Evolutionary conservation across 2,113 vertebrate genomes (phyloP).

Genomic region (Ursus arctos): DNA sequence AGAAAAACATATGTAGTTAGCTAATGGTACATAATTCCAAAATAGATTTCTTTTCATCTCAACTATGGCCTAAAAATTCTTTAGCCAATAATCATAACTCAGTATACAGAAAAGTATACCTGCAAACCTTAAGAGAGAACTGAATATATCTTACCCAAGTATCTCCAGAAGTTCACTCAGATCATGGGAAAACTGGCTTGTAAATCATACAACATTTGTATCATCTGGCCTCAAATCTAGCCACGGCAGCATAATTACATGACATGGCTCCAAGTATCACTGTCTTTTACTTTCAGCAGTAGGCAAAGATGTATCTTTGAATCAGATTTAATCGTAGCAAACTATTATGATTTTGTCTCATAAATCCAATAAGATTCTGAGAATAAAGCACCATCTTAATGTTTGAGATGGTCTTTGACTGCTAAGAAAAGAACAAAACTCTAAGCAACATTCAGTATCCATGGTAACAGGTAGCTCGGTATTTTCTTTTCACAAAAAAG

Average conservation of each 20-base stretch:
- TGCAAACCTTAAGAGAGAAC: slow-evolving; percentile 8
- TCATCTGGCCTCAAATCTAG: background rate
- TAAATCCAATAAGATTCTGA: slow-evolving; percentile 38
- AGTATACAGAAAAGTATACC: background rate
- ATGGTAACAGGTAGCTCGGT: slow-evolving; percentile 69
- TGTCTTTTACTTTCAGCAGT: slow-evolving; percentile 57
- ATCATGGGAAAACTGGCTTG: slow-evolving; percentile 52
- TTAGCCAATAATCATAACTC: background rate
- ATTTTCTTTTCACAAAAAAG: slow-evolving; percentile 55
- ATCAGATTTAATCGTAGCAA: slow-evolving; percentile 47
- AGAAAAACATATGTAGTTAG: background rate
- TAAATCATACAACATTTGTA: slow-evolving; percentile 39
- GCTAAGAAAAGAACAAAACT: slow-evolving; percentile 75
- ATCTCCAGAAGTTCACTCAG: slow-evolving; percentile 36
- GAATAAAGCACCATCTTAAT: slow-evolving; percentile 54
- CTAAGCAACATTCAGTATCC: slow-evolving; percentile 70
- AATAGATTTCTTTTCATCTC: background rate
- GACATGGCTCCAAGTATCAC: background rate
- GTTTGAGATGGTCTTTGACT: slow-evolving; percentile 54
- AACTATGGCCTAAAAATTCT: background rate
- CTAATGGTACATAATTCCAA: background rate
- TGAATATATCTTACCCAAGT: slow-evolving; percentile 49
- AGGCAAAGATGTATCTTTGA: slow-evolving; percentile 41
- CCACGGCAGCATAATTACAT: background rate
- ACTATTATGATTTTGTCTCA: slow-evolving; percentile 41